Conservation (phyloP, 1,140 invertebrate genomes). For the Ceratina australensis region DNA sequence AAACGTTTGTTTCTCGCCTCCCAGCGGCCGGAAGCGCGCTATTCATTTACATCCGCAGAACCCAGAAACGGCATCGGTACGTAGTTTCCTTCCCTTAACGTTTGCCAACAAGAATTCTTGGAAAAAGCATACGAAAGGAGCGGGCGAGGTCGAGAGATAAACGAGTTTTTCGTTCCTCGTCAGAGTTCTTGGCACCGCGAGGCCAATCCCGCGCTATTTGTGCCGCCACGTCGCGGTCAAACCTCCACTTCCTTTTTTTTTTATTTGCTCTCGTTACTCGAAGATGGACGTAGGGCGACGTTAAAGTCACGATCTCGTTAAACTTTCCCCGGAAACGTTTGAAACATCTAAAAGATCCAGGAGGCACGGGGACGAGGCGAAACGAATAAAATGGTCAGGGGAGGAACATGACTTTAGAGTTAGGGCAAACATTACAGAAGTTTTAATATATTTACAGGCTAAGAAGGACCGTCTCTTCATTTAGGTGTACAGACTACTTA, state of each 20-base stretch:
- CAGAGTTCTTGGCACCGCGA: conserved; percentile 29
- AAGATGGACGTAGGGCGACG: conserved; percentile 21
- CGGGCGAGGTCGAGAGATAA: conserved; percentile 41
- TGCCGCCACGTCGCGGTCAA: conserved; percentile 29
- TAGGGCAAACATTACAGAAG: conserved; percentile 13
- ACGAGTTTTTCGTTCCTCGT: conserved; percentile 43
- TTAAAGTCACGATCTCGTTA: conserved; percentile 45
- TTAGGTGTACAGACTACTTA: neutral
- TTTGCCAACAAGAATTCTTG: conserved; percentile 11
- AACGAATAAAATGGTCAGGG: neutral
- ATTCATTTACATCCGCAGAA: conserved; percentile 12
- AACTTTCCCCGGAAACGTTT: conserved; percentile 34
- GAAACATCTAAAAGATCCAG: conserved; percentile 30
- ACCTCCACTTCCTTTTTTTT: conserved; percentile 16
- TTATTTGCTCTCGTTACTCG: conserved; percentile 5
- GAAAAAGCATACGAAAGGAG: conserved; percentile 8
- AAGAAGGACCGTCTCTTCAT: neutral
- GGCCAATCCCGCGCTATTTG: conserved; percentile 32
- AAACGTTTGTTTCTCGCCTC: conserved; percentile 4
- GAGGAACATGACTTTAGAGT: neutral
- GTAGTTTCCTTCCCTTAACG: neutral
- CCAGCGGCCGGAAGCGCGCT: neutral
- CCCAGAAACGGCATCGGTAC: neutral
- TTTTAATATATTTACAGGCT: neutral
- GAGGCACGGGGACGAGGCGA: conserved; percentile 14